These are phyloP conservation scores for Pseudopipra pipra DNA, from an alignment of 2,113 vertebrate genomes.

Conservation along the genomic window DNA sequence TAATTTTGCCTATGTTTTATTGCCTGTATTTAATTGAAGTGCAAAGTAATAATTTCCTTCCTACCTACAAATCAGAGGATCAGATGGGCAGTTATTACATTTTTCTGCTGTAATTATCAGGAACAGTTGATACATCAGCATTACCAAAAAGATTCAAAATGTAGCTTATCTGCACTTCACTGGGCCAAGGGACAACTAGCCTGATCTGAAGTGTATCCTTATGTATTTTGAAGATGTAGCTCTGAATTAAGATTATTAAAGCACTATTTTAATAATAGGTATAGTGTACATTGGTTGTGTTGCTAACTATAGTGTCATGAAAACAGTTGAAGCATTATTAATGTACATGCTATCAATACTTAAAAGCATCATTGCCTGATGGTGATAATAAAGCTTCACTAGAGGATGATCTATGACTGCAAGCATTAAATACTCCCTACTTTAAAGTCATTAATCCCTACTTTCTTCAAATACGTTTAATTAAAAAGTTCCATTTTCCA, in stretches of 20 bases:
- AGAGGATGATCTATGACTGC: conserved; percentile 41
- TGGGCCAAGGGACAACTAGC: neutral
- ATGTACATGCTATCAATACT: conserved; percentile 12
- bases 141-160: neutral
- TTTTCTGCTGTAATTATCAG: neutral
- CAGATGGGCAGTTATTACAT: neutral
- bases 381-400: conserved; percentile 24
- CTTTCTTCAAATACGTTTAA: conserved; percentile 67
- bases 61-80: neutral
- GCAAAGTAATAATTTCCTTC: neutral
- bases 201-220: neutral
- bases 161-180: neutral
- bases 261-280: neutral
- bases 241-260: neutral
- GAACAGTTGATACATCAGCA: neutral
- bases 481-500: conserved; percentile 68
- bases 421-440: conserved; percentile 54
- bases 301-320: conserved; percentile 56
- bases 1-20: neutral
- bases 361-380: conserved; percentile 22
- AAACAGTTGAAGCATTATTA: conserved; percentile 55
- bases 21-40: conserved; percentile 16
- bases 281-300: neutral
- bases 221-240: neutral
- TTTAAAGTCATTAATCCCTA: conserved; percentile 66